Percentiles rank a stretch among this genome's conserved stretches.
phyloP scores from a whole-genome alignment of 2,888 invertebrate genomes.

The Archaeoteleia sp. region DNA sequence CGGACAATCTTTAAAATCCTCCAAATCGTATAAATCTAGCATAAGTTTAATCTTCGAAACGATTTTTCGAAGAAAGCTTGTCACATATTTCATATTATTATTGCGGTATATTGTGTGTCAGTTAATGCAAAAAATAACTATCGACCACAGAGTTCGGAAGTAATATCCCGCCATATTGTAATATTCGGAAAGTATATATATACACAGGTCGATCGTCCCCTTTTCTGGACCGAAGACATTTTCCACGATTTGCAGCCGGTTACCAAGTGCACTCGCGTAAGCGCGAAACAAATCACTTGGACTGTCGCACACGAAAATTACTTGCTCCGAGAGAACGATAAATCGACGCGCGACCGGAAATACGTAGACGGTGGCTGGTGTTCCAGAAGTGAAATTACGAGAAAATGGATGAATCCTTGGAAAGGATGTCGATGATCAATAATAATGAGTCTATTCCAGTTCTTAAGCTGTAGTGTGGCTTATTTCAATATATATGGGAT shows the following conservation, averaged over 20 bases:
- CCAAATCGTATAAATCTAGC: too few relatives aligned
- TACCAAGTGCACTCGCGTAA: constrained; percentile 27
- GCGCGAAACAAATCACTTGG: constrained; percentile 45
- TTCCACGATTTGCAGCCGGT: constrained; percentile 25
- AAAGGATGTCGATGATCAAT: constrained; percentile 31
- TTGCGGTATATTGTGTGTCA: too few relatives aligned
- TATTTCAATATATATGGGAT: constrained; percentile 18
- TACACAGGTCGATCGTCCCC: constrained; percentile 1
- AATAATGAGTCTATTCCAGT: constrained; percentile 30
- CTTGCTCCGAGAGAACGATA: constrained; percentile 31
- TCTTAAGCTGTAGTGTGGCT: constrained; percentile 4
- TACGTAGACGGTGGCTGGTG: constrained; percentile 19
- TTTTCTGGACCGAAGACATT: constrained; percentile 22
- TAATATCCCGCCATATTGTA: constrained; percentile 5
- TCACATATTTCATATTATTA: too few relatives aligned
- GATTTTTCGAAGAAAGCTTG: too few relatives aligned
- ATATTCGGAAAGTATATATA: constrained; percentile 12
- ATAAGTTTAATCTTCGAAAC: too few relatives aligned
- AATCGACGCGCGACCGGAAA: constrained; percentile 29
- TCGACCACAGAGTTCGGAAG: not conserved
- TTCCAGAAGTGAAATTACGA: constrained; percentile 24
- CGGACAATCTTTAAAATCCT: too few relatives aligned
- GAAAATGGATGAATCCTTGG: constrained; percentile 17
- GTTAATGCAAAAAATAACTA: constrained; percentile 2
- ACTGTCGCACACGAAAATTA: constrained; percentile 42